Evolutionary conservation across 2,888 invertebrate species (phyloP), one percentile per base, ranked within the genome.

Genomic region (Sylvicola cinctus): DNA sequence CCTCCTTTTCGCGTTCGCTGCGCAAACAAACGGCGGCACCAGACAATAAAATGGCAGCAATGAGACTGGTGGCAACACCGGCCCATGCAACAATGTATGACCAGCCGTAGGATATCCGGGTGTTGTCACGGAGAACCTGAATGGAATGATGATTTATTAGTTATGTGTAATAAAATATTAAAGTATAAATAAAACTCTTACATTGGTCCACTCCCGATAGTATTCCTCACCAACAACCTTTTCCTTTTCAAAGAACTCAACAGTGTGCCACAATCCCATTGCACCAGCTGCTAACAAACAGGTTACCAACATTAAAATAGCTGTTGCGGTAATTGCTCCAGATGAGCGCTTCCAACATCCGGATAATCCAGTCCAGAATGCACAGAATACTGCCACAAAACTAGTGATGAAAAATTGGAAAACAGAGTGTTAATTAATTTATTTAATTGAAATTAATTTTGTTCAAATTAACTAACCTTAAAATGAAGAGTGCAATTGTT

Each of bases 11-110:
- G 55, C 84, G 72, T 66, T 90, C 90, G 60, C 80, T 84, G 59
- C 85, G 74, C 60, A 90, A 74, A 65, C 90, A 90, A 64, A 88
- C 80, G 56, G 90, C 88, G 52, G 88, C 85, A 57, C 85, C 84
- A 51, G 85, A 83, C 62, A 90, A 79, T 61, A 90, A 71, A 59
- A 90, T 79, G 63, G 88, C 84, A 50, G 87, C 78, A 59, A 90
- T 66, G 56, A 91, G 70, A 51, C 85, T 75, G 64, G 85, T 78
- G 49, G 79, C 87, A 55, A 91, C 87, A 61, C 90, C 90, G 63
- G 87, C 80, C 91, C 91, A 93, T 60, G 90, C 85, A 57, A 88
- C 74, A 68, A 88, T 79, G 69, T 91, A 93, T 50, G 90, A 90
- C 90, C 90, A 93, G 63, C 88, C 90, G 66, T 90, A 91, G 65